phyloP scores from a whole-genome alignment of 2,888 invertebrate genomes.

The Apamea anceps region DNA sequence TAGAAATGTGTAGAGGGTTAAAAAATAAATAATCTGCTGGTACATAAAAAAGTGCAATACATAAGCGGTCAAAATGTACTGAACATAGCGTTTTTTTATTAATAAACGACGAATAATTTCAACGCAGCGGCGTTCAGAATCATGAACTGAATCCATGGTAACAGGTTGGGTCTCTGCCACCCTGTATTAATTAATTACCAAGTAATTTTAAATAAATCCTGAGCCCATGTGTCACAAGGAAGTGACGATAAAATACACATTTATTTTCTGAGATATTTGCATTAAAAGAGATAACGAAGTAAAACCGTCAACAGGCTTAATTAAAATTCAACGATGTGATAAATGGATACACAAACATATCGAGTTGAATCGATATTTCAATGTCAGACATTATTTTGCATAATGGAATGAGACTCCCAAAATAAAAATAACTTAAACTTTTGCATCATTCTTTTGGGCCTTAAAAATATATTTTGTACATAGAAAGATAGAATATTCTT shows the following conservation, averaged over 20 bases:
- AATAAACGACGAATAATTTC: too few species aligned
- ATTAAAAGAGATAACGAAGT: conserved; percentile 15
- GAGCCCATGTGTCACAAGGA: background rate
- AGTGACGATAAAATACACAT: conserved; percentile 13
- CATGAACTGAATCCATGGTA: background rate
- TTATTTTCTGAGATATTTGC: conserved; percentile 37
- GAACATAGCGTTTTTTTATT: too few species aligned
- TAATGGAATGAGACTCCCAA: background rate
- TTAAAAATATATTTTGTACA: background rate
- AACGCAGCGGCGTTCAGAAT: background rate
- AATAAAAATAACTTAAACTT: background rate
- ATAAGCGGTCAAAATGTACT: too few species aligned
- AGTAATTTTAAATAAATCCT: background rate
- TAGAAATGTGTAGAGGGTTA: too few species aligned
- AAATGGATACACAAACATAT: conserved; percentile 44
- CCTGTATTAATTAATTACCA: too few species aligned
- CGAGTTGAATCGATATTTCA: conserved; percentile 9
- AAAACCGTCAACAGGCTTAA: conserved; percentile 17
- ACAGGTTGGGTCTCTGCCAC: too few species aligned
- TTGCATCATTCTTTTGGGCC: background rate
- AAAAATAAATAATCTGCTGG: too few species aligned
- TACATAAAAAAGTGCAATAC: too few species aligned
- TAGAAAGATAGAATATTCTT: too few species aligned
- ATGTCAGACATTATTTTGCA: conserved; percentile 1
- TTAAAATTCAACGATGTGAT: conserved; percentile 32